Percentiles rank a stretch among this genome's conserved stretches.
Conservation (phyloP, 2,113 vertebrate species). For the Narcine bancroftii region DNA sequence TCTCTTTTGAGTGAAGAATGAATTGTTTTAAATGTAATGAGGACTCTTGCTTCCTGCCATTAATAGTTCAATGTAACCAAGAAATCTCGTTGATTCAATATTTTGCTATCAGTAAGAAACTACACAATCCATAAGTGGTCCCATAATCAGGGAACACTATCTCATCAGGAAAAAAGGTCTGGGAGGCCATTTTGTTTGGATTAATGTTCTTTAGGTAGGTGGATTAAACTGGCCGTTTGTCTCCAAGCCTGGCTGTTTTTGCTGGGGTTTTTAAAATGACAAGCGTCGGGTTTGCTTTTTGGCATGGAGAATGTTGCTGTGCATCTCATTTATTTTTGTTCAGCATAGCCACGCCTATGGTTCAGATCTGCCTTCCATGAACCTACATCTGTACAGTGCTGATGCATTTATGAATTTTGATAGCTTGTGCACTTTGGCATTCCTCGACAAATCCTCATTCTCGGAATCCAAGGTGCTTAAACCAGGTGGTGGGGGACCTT, state of each 20-base stretch:
- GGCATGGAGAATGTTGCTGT: conserved; percentile 53
- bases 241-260: neutral
- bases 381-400: conserved; percentile 81
- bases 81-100: neutral
- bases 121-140: neutral
- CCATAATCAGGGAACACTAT: neutral
- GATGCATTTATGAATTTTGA: conserved; percentile 89
- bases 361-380: conserved; percentile 80
- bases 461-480: neutral
- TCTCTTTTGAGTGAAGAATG: too few relatives aligned
- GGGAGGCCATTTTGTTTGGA: conserved; percentile 10
- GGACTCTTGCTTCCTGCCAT: neutral
- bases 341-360: conserved; percentile 78
- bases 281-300: conserved; percentile 51
- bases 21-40: neutral
- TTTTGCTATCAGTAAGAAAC: neutral
- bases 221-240: neutral
- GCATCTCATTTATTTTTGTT: conserved; percentile 53
- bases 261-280: neutral
- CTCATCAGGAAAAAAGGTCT: neutral
- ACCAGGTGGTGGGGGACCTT: too few relatives aligned
- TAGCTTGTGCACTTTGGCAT: conserved; percentile 88
- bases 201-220: neutral
- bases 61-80: neutral
- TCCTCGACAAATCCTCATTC: too few relatives aligned